Conservation (phyloP, 2,113 vertebrate species). For the Labeo rohita region DNA sequence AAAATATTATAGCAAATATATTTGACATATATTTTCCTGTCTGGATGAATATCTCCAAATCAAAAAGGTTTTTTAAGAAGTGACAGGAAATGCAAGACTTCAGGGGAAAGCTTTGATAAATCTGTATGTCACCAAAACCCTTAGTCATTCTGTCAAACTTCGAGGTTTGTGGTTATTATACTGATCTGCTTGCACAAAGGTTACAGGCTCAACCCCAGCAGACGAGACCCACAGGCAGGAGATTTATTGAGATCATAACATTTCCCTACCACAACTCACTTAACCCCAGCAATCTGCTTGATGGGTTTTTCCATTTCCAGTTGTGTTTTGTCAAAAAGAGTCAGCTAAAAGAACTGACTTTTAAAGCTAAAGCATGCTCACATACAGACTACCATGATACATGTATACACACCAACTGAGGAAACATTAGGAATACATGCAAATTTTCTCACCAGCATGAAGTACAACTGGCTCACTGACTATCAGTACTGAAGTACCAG, state of each 20-base stretch:
- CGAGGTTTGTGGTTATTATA: not conserved
- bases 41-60: not conserved
- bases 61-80: not conserved
- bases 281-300: not conserved
- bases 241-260: constrained; percentile 3
- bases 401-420: not conserved
- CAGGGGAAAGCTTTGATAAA: not conserved
- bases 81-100: not conserved
- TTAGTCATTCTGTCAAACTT: not conserved
- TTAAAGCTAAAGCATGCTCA: not conserved
- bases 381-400: not conserved
- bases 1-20: not conserved
- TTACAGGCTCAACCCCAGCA: not conserved
- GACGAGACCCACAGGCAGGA: not conserved
- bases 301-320: not conserved
- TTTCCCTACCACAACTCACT: not conserved
- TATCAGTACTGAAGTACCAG: not conserved
- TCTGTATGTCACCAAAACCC: not conserved
- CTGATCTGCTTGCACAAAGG: not conserved
- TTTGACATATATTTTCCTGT: not conserved
- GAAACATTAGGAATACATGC: not conserved
- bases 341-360: not conserved
- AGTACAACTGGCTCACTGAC: not conserved
- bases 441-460: not conserved
- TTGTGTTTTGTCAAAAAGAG: not conserved